Base-by-base conservation (phyloP, 2,797 vertebrate species). In the Podarcis lilfordi region DNA sequence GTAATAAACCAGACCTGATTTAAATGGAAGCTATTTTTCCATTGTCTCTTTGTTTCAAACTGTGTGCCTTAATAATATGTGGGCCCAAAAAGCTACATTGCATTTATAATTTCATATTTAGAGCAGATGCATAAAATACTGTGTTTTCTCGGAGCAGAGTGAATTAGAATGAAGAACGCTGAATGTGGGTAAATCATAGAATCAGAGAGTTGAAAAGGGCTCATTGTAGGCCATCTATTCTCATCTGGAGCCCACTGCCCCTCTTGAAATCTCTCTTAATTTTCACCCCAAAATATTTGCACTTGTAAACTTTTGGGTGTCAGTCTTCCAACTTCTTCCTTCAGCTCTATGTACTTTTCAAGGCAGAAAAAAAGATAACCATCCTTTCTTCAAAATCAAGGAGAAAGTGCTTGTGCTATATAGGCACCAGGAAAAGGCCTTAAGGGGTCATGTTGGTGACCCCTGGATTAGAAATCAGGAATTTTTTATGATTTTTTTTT, bases 21-120 rank as follows among this genome's bases (percentile, higher is more conserved):
- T 94, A 88, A 92, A 91, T 82, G 25, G 45, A 84, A 93, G 69
- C 11, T 76, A 11, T 0, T 83, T 93, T 91, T 91, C 43, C 80
- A 92, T 88, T 91, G 40, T 71, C 45, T 88, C 19, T 37, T 87
- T 50, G 75, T 95, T 93, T 93, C 88, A 79, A 81, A 88, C 21
- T 80, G 32, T 64, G 3, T 87, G 5, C 0, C 1, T 84, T 91
- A 93, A 90, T 94, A 19, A 35, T 92, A 87, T 91, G 80, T 89
- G 88, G 91, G 92, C 68, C 25, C n/a, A 92, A 91, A 15, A 87
- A 83, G 71, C 80, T 88, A 37, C 66, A 2, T 75, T 43, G 17
- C 86, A 21, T 45, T 77, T 92, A 88, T 89, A 74, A 91, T 91
- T 89, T 92, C 75, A 79, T 93, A 50, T 93, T 93, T 72, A 81